These are phyloP conservation scores for Hippasteria phrygiana DNA, from an alignment of 53 echinoderm and acorn worm species.

Conservation along the genomic window DNA sequence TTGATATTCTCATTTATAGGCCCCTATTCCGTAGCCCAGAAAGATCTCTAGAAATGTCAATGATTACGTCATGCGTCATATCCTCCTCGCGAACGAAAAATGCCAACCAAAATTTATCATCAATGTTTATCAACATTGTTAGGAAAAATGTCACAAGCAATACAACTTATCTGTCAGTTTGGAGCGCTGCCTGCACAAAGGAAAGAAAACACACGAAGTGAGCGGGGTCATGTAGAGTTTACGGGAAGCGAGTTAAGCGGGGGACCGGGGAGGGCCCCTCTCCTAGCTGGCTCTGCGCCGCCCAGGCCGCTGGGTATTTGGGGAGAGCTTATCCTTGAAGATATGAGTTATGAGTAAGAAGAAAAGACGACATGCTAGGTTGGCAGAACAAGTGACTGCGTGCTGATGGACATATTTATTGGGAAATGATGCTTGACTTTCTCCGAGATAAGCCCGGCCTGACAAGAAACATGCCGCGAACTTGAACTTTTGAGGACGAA, in stretches of 20 bases:
- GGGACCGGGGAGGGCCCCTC: not conserved
- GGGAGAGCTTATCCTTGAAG: conserved; percentile 19
- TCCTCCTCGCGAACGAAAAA: not conserved
- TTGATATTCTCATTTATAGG: no score
- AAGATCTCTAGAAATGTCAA: not conserved
- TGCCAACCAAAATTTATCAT: not conserved
- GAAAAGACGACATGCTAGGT: not conserved
- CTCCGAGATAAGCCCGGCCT: not conserved
- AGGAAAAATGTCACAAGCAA: not conserved
- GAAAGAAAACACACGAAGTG: not conserved
- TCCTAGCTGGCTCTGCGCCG: not conserved
- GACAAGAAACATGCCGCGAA: not conserved
- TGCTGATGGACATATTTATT: conserved; percentile 16
- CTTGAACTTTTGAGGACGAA: not conserved
- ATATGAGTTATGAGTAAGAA: conserved; percentile 24
- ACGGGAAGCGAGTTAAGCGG: conserved; percentile 36
- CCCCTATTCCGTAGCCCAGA: no score
- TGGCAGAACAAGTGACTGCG: not conserved
- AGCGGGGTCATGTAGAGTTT: conserved; percentile 36
- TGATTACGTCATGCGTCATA: conserved; percentile 1
- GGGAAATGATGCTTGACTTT: conserved; percentile 23
- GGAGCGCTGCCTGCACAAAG: not conserved
- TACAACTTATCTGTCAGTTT: not conserved
- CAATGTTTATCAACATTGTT: conserved; percentile 38
- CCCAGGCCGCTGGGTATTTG: conserved; percentile 51